phyloP scores from a whole-genome alignment of 2,113 vertebrate genomes.

The Panthera uncia region DNA sequence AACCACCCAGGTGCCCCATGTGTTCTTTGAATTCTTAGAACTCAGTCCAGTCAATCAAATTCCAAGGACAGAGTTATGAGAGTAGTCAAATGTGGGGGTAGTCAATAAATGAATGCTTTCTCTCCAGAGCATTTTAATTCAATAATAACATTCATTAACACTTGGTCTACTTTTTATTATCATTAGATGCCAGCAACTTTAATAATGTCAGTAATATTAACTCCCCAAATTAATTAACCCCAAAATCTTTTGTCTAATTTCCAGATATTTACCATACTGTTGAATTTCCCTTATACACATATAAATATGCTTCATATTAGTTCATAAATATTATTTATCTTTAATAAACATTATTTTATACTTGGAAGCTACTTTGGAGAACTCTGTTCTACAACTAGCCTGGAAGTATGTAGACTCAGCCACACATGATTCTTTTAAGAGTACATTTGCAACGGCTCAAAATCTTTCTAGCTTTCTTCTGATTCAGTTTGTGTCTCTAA shows the following conservation, averaged over 20 bases:
- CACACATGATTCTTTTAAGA: not conserved
- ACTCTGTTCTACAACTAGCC: not conserved
- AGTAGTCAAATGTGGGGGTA: not conserved
- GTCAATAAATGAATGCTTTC: not conserved
- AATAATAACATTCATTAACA: not conserved
- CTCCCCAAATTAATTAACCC: not conserved
- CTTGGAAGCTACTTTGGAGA: slow-evolving; percentile 3
- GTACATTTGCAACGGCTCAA: not conserved
- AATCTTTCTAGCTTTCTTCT: not conserved
- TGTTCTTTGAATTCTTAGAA: not conserved
- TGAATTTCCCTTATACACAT: not conserved
- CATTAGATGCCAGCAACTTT: not conserved
- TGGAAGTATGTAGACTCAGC: not conserved
- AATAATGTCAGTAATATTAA: not conserved
- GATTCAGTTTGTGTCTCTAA: not conserved
- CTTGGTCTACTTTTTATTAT: slow-evolving; percentile 1
- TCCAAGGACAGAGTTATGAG: not conserved
- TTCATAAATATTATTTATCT: not conserved
- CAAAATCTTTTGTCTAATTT: not conserved
- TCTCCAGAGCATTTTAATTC: not conserved
- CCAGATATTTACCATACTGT: not conserved
- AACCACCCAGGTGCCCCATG: no score
- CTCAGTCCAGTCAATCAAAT: not conserved
- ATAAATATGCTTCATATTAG: not conserved
- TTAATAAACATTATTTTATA: not conserved